Conservation (phyloP, 2,888 invertebrate genomes). For the Drosophila paramelanica region DNA sequence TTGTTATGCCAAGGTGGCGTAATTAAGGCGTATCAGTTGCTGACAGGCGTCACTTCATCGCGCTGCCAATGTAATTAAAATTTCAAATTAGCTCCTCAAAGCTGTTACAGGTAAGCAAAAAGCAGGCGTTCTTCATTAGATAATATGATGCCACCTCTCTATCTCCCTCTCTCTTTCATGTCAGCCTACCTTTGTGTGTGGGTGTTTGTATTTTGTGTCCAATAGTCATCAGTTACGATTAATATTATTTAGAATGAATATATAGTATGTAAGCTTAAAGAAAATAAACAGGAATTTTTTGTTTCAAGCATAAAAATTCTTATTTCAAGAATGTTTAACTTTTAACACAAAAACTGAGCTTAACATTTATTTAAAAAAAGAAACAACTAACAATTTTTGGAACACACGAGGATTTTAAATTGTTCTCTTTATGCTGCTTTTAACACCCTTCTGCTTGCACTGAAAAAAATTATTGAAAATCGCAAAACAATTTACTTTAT, state of each 20-base stretch:
- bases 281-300: not conserved
- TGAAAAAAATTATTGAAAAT: too few relatives aligned
- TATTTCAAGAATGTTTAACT: not conserved
- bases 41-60: slow-evolving; percentile 65
- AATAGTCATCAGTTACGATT: not conserved
- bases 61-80: slow-evolving; percentile 71
- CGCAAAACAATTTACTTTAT: too few relatives aligned
- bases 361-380: too few relatives aligned
- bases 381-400: too few relatives aligned
- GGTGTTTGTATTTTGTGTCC: not conserved
- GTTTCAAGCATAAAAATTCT: not conserved
- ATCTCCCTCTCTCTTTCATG: not conserved
- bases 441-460: too few relatives aligned
- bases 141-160: slow-evolving; percentile 29
- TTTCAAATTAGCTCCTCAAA: slow-evolving; percentile 65
- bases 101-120: slow-evolving; percentile 19
- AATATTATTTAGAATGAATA: not conserved
- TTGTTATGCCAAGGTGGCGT: slow-evolving; percentile 39
- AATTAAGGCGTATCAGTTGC: slow-evolving; percentile 72
- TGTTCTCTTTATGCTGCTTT: too few relatives aligned
- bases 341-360: not conserved
- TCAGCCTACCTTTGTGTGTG: not conserved
- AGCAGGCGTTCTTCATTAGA: slow-evolving; percentile 49
- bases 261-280: too few relatives aligned
- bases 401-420: too few relatives aligned